Base-by-base conservation (phyloP, 30 jellyfish, hydroid and myxozoan species). In the Cassiopea andromeda region DNA sequence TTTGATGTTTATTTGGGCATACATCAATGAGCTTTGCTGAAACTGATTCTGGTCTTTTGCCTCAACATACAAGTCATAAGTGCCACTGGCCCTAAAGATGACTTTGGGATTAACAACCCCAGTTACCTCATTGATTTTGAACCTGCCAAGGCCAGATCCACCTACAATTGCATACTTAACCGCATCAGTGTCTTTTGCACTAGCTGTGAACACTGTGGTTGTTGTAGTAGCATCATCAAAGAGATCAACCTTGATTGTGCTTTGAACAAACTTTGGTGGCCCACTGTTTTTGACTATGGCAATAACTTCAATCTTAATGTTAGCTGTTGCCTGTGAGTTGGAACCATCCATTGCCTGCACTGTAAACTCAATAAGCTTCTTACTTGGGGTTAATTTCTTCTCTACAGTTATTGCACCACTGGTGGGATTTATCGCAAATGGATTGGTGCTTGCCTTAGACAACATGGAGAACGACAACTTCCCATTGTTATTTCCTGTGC, bases 121-220 rank as follows among this genome's bases (percentile, higher is more conserved):
- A 0, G 98, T 80, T 15, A 38, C 69, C 43, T 80, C 87, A 78
- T 82, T 94, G 87, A 95, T 94, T 19, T 57, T 60, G 88, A 95
- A 95, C 44, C 97, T 84, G 3, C 99, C 99, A 77, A 95, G 87
- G 44, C 99, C 99, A n/a, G 94, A 61, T n/a, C 99, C 99, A 9
- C 87, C 96, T 47, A 57, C 95, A 59, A 92, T 83, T 59, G 82
- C 75, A 69, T 95, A 95, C 50, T 77, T 69, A 1, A 90, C 89
- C 13, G 68, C 88, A 18, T 87, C 97, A 82, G 73, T 44, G 54
- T 77, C 92, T 60, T 80, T 66, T 64, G 92, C 94, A 18, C 81
- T 87, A 73, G 93, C 93, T 46, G 88, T 88, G 70, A 94, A 76
- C 17, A 90, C 95, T 27, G 90, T 48, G 14, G 80, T 77, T 13